Percentiles rank a stretch among this genome's conserved stretches.
These are phyloP conservation scores for Brachypodius melanocephalos DNA, from an alignment of 2,113 vertebrate genomes.

Conservation along the genomic window DNA sequence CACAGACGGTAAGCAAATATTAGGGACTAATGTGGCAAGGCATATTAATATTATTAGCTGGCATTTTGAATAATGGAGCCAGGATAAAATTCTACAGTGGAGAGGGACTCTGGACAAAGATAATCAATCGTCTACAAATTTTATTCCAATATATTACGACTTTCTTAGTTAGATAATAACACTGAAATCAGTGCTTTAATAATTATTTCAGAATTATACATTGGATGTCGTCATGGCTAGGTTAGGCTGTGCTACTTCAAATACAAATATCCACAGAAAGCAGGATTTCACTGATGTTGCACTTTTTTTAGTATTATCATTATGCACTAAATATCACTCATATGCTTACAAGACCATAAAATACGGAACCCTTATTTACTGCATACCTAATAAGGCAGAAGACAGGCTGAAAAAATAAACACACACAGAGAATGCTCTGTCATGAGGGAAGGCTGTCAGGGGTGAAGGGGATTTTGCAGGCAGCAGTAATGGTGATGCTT, in stretches of 20 bases:
- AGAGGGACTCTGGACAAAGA: not conserved
- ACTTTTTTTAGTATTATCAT: not conserved
- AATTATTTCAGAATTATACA: not conserved
- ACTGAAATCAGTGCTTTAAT: not conserved
- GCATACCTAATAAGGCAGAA: not conserved
- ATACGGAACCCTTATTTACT: not conserved
- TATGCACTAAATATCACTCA: not conserved
- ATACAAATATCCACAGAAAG: not conserved
- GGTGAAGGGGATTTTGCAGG: not conserved
- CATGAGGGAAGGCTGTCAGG: not conserved
- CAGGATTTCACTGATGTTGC: not conserved
- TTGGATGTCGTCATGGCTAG: not conserved
- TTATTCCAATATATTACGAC: not conserved
- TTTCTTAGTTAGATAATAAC: not conserved
- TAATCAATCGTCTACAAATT: not conserved
- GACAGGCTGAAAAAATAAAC: not conserved
- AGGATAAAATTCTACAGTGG: not conserved
- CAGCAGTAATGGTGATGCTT: not conserved
- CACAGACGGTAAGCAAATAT: slow-evolving; percentile 35
- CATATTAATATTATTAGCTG: slow-evolving; percentile 38
- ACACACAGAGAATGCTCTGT: not conserved
- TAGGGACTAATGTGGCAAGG: slow-evolving; percentile 13
- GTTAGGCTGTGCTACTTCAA: not conserved
- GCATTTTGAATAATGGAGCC: slow-evolving; percentile 43
- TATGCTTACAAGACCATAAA: not conserved